A percentile compares a stretch with the other conserved stretches of the same genome.
Conservation (phyloP, 2,113 vertebrate species). For the Rutilus rutilus region DNA sequence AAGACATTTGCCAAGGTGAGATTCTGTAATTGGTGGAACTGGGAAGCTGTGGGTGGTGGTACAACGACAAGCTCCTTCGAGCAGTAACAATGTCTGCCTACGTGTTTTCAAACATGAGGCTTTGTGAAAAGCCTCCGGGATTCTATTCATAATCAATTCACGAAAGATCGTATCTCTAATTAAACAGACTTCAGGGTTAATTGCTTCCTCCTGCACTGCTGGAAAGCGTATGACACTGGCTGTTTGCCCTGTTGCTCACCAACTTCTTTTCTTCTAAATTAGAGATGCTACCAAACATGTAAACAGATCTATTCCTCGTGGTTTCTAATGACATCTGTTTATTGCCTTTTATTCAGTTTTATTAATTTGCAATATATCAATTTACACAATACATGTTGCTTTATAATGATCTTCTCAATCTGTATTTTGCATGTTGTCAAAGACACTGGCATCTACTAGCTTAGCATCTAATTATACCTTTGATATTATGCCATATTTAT, state of each 20-base stretch:
- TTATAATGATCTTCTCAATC: no score
- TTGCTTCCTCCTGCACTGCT: constrained; percentile 5
- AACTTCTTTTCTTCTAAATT: not conserved
- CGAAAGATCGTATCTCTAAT: not conserved
- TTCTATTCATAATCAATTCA: constrained; percentile 4
- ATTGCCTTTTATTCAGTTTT: not conserved
- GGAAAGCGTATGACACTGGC: not conserved
- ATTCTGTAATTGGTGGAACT: not conserved
- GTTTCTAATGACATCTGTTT: not conserved
- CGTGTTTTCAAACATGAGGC: constrained; percentile 19
- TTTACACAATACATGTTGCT: not conserved
- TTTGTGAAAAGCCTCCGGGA: not conserved
- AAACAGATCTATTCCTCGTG: not conserved
- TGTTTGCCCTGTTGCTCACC: not conserved
- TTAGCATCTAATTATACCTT: no score
- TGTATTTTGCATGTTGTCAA: no score
- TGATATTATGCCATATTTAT: no score
- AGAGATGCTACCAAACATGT: constrained; percentile 1
- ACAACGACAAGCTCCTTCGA: not conserved
- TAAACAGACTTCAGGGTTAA: constrained; percentile 4
- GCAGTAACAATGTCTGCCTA: constrained; percentile 22
- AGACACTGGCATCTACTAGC: no score
- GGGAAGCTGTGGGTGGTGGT: not conserved
- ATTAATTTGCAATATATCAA: not conserved
- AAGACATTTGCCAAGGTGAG: constrained; percentile 96